Evolutionary conservation across 2,888 invertebrate species (phyloP).

Genomic region (Chirona hameri): DNA sequence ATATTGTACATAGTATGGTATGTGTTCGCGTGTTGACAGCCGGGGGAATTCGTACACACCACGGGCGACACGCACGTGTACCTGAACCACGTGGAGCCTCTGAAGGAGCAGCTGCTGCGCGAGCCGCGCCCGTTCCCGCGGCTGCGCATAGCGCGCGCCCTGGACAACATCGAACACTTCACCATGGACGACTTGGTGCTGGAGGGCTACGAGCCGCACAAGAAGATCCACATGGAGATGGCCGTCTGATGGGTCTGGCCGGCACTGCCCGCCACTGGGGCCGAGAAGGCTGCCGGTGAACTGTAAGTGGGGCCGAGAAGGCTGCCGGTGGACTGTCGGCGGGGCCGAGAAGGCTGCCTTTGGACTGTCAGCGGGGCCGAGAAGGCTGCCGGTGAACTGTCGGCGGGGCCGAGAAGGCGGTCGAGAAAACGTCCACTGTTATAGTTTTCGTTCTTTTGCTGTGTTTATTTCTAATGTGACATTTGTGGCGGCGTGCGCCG

Average conservation of each 20-base stretch:
- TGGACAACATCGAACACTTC: constrained; percentile 81
- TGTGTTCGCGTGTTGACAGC: constrained; percentile 58
- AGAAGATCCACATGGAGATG: constrained; percentile 90
- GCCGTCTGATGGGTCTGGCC: constrained; percentile 59
- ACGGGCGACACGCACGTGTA: constrained; percentile 96
- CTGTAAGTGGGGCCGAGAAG: background rate
- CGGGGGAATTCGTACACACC: constrained; percentile 91
- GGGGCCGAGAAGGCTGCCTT: background rate
- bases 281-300: background rate
- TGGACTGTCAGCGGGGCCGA: background rate
- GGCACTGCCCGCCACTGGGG: background rate
- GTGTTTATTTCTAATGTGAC: no score
- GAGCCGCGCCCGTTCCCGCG: constrained; percentile 77
- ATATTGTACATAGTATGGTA: no score
- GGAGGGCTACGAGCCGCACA: constrained; percentile 78
- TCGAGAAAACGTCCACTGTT: no score
- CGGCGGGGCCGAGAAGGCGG: background rate
- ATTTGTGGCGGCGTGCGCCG: no score
- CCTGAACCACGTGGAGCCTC: constrained; percentile 77
- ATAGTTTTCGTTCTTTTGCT: no score
- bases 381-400: background rate
- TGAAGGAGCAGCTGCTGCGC: constrained; percentile 74
- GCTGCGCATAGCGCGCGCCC: constrained; percentile 67
- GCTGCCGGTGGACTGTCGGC: background rate
- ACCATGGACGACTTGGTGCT: constrained; percentile 79